Conservation (phyloP, 2,888 invertebrate genomes). For the Aquatica leii region DNA sequence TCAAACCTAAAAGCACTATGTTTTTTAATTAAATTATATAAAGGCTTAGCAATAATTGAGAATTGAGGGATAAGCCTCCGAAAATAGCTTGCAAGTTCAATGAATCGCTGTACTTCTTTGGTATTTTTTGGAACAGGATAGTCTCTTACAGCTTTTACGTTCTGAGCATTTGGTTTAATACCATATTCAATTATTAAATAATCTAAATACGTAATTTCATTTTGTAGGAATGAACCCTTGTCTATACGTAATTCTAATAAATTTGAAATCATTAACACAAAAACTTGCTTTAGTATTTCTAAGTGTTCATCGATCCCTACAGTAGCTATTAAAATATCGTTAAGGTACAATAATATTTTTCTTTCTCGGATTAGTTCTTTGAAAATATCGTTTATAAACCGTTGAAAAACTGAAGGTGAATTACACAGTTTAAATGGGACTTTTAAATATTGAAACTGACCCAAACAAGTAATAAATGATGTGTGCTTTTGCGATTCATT, state of each 20-base stretch:
- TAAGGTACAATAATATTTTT: not conserved
- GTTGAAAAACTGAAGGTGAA: not conserved
- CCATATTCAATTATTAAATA: not conserved
- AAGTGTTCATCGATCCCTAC: too few relatives aligned
- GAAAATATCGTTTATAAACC: not conserved
- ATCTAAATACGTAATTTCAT: too few relatives aligned
- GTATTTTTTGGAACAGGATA: slow-evolving; percentile 1
- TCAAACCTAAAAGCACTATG: slow-evolving; percentile 2
- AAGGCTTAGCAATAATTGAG: slow-evolving; percentile 39
- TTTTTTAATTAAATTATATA: slow-evolving; percentile 40
- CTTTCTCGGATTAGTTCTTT: not conserved
- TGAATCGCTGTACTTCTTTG: not conserved
- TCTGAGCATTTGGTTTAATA: not conserved
- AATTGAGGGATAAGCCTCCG: slow-evolving; percentile 26
- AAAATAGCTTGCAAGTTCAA: not conserved
- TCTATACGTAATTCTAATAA: too few relatives aligned
- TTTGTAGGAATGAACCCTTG: too few relatives aligned
- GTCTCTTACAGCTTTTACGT: not conserved
- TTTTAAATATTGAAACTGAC: slow-evolving; percentile 48
- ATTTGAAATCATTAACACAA: too few relatives aligned
- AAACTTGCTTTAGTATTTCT: too few relatives aligned
- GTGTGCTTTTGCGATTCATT: slow-evolving; percentile 43
- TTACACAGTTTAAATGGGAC: slow-evolving; percentile 49
- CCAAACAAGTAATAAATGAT: too few relatives aligned
- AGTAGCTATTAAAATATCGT: not conserved